These are phyloP conservation scores for Bolinopsis microptera DNA, from an alignment of 37 sponge, comb jelly and placozoan species.

Conservation along the genomic window DNA sequence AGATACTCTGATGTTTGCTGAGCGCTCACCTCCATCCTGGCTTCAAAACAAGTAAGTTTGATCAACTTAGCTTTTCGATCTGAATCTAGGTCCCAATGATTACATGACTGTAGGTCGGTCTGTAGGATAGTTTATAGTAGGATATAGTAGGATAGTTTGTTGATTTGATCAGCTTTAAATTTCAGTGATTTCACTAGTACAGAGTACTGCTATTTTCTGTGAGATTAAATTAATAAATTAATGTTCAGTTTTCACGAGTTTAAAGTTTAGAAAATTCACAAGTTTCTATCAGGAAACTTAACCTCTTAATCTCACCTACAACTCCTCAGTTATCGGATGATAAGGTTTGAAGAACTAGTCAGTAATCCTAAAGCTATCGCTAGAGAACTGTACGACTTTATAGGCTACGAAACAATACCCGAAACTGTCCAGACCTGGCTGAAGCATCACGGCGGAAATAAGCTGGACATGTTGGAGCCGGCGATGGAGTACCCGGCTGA, in stretches of 20 bases:
- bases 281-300: too few relatives aligned
- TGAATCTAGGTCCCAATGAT: too few relatives aligned
- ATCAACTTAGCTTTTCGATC: neutral
- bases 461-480: neutral
- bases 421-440: neutral
- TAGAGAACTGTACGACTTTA: slow-evolving; percentile 52
- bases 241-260: too few relatives aligned
- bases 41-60: neutral
- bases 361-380: slow-evolving; percentile 21
- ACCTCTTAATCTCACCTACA: too few relatives aligned
- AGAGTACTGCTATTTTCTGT: too few relatives aligned
- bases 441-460: neutral
- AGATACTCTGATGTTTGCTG: neutral
- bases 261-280: too few relatives aligned
- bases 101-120: too few relatives aligned
- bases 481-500: neutral
- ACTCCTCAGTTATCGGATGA: slow-evolving; percentile 39
- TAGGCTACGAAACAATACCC: neutral
- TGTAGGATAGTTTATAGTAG: too few relatives aligned
- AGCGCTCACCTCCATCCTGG: slow-evolving; percentile 1
- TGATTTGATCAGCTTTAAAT: too few relatives aligned
- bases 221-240: too few relatives aligned
- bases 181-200: too few relatives aligned
- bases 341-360: slow-evolving; percentile 7
- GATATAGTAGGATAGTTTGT: too few relatives aligned